These are phyloP conservation scores for Eutrigla gurnardus DNA, from an alignment of 2,797 vertebrate species.

Conservation along the genomic window DNA sequence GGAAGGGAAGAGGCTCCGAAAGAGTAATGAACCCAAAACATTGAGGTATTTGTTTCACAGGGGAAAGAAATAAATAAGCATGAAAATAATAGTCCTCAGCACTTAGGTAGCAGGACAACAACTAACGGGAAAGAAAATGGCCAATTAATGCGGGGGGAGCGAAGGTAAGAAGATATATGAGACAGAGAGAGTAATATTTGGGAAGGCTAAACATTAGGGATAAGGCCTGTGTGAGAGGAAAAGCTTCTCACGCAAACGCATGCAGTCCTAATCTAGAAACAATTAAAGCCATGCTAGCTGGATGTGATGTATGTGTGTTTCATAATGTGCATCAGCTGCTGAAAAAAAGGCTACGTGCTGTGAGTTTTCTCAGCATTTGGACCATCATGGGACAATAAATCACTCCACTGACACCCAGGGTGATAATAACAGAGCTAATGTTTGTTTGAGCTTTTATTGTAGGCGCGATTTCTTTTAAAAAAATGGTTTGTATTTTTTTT, in stretches of 20 bases:
- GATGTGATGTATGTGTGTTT: slow-evolving; percentile 22
- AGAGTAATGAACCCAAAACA: slow-evolving; percentile 68
- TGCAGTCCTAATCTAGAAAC: slow-evolving; percentile 51
- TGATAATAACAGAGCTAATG: background rate
- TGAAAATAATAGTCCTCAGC: slow-evolving; percentile 73
- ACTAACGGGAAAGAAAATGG: slow-evolving; percentile 51
- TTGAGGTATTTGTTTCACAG: slow-evolving; percentile 73
- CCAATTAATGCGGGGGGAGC: slow-evolving; percentile 65
- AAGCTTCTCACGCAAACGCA: slow-evolving; percentile 38
- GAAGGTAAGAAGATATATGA: slow-evolving; percentile 36
- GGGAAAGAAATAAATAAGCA: slow-evolving; percentile 77
- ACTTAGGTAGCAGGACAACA: slow-evolving; percentile 68
- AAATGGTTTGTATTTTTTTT: background rate
- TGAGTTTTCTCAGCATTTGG: slow-evolving; percentile 3
- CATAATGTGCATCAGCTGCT: background rate
- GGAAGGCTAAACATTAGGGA: slow-evolving; percentile 58
- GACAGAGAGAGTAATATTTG: slow-evolving; percentile 45
- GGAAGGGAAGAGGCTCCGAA: slow-evolving; percentile 23
- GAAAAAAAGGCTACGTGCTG: background rate
- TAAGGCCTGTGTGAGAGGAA: slow-evolving; percentile 44
- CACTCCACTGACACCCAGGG: slow-evolving; percentile 1
- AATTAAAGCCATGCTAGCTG: slow-evolving; percentile 49
- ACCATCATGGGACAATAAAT: background rate
- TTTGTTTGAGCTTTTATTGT: no score
- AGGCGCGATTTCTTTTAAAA: background rate